phyloP scores from a whole-genome alignment of 2,888 invertebrate genomes.

The Drosophila atripex region DNA sequence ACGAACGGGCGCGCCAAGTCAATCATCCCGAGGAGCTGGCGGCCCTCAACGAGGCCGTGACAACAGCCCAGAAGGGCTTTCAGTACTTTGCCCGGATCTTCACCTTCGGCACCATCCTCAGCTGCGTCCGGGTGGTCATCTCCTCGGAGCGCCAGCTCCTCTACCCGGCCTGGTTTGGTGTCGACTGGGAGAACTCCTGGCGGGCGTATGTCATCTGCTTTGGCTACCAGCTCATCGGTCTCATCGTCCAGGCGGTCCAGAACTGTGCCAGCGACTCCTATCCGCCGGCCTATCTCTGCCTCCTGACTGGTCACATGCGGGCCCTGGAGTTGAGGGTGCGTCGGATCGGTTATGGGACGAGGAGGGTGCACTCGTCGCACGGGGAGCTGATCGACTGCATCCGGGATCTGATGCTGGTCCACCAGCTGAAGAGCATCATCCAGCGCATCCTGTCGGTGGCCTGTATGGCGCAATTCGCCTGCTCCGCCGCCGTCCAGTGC shows the following conservation, averaged over 20 bases:
- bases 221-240: slow-evolving; percentile 73
- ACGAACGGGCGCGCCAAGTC: slow-evolving; percentile 42
- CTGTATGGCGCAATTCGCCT: slow-evolving; percentile 85
- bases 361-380: slow-evolving; percentile 28
- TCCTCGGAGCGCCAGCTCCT: slow-evolving; percentile 60
- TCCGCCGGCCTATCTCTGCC: slow-evolving; percentile 78
- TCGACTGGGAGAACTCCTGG: slow-evolving; percentile 70
- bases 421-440: slow-evolving; percentile 83
- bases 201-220: slow-evolving; percentile 55
- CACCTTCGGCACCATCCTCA: slow-evolving; percentile 65
- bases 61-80: slow-evolving; percentile 60
- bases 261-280: slow-evolving; percentile 81
- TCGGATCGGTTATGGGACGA: slow-evolving; percentile 57
- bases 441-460: slow-evolving; percentile 85
- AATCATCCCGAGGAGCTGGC: slow-evolving; percentile 50
- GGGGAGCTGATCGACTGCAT: slow-evolving; percentile 69
- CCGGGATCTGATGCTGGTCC: slow-evolving; percentile 71
- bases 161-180: slow-evolving; percentile 81
- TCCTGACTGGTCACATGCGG: slow-evolving; percentile 78
- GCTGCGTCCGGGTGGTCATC: slow-evolving; percentile 65
- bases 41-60: slow-evolving; percentile 58
- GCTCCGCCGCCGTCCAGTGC: slow-evolving; percentile 83
- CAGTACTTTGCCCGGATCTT: slow-evolving; percentile 70
- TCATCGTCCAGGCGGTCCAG: slow-evolving; percentile 77
- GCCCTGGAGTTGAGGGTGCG: slow-evolving; percentile 73